Percentiles rank a stretch among this genome's conserved stretches.
These are phyloP conservation scores for Phodopus roborovskii DNA, from an alignment of 2,113 vertebrate species.

Conservation along the genomic window DNA sequence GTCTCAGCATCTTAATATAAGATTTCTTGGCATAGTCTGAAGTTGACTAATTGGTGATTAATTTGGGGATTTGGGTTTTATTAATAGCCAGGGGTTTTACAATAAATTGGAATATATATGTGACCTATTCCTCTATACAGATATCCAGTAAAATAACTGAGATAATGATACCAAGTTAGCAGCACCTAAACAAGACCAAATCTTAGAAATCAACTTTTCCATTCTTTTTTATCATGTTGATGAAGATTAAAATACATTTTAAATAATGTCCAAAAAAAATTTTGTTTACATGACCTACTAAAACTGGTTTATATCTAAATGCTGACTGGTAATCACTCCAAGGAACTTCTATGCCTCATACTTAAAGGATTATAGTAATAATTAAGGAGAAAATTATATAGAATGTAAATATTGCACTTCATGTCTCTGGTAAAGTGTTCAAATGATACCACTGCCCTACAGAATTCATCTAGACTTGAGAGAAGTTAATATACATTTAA, in stretches of 20 bases:
- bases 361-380: slow-evolving; percentile 32
- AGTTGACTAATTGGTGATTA: slow-evolving; percentile 26
- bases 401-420: not conserved
- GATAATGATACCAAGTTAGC: not conserved
- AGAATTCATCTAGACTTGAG: not conserved
- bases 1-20: slow-evolving; percentile 51
- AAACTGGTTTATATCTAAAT: slow-evolving; percentile 6
- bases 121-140: slow-evolving; percentile 25
- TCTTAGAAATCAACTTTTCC: not conserved
- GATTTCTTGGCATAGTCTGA: not conserved
- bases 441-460: not conserved
- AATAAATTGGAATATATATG: slow-evolving; percentile 10
- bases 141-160: slow-evolving; percentile 28
- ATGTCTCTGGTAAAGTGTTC: not conserved
- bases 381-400: not conserved
- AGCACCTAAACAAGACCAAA: not conserved
- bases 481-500: slow-evolving; percentile 14
- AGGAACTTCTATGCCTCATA: slow-evolving; percentile 36
- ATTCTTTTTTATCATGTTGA: slow-evolving; percentile 44
- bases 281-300: slow-evolving; percentile 50
- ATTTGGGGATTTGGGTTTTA: slow-evolving; percentile 46
- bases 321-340: not conserved
- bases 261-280: not conserved
- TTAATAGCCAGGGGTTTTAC: slow-evolving; percentile 32
- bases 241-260: slow-evolving; percentile 30